Percentiles rank a stretch among this genome's conserved stretches.
Evolutionary conservation across 2,113 vertebrate genomes (phyloP).

Genomic region (Rhodinocichla rosea): DNA sequence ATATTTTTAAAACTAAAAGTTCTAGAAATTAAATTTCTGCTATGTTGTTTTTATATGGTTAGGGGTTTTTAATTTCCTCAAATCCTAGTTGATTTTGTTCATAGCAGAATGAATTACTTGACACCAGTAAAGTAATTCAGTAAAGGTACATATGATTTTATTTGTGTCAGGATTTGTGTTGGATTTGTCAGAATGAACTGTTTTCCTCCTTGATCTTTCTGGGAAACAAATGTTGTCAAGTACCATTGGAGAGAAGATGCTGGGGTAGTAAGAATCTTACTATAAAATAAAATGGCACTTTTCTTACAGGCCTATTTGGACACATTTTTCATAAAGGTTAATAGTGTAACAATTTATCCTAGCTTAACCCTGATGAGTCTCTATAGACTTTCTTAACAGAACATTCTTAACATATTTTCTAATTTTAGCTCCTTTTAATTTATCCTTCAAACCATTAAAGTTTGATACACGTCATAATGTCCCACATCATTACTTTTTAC

Average conservation of each 20-base stretch:
- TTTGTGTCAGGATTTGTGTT: not conserved
- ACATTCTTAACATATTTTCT: not conserved
- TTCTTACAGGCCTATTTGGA: not conserved
- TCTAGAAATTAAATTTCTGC: not conserved
- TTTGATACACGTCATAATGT: not conserved
- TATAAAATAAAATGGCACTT: not conserved
- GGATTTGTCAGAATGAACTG: not conserved
- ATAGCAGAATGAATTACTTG: not conserved
- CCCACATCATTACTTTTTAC: not conserved
- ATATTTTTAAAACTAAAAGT: not conserved
- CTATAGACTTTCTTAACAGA: not conserved
- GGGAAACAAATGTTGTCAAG: not conserved
- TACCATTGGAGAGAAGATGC: not conserved
- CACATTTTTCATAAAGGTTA: not conserved
- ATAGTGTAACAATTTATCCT: not conserved
- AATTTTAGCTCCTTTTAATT: not conserved
- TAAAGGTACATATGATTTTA: not conserved
- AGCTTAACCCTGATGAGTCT: not conserved
- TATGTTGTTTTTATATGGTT: not conserved
- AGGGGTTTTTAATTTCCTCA: rapidly evolving
- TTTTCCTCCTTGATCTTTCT: not conserved
- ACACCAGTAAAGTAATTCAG: not conserved
- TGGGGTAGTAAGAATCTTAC: not conserved
- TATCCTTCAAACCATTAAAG: not conserved
- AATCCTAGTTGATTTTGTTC: not conserved